Conservation (phyloP, 2,113 vertebrate species). For the Gymnorhina tibicen region DNA sequence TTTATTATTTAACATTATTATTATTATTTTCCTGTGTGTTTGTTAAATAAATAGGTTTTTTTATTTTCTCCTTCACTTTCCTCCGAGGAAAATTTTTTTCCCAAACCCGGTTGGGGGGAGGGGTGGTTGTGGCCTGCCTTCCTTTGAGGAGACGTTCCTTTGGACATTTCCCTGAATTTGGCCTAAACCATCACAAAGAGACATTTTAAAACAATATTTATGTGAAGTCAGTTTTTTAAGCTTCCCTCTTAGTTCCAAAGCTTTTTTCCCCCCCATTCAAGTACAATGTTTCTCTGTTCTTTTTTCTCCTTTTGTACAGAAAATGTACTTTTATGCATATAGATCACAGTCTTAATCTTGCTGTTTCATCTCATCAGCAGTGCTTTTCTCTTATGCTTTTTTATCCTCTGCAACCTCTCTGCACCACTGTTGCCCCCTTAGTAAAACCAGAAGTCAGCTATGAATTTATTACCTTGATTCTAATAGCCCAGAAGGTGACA, state of each 20-base stretch:
- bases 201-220: not conserved
- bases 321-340: not conserved
- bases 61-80: no score
- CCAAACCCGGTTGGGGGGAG: no score
- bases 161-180: no score
- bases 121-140: no score
- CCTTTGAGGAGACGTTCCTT: no score
- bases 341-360: not conserved
- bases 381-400: not conserved
- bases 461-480: not conserved
- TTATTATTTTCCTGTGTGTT: no score
- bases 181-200: no score
- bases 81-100: no score
- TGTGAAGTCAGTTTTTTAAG: not conserved
- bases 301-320: not conserved
- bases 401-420: not conserved
- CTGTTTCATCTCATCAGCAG: not conserved
- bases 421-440: not conserved
- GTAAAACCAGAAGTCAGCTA: not conserved
- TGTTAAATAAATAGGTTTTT: no score
- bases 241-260: not conserved
- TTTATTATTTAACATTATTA: no score
- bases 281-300: not conserved
- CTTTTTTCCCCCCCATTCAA: accelerated
- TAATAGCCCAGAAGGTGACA: not conserved